Base-by-base conservation (phyloP, 2,113 vertebrate species). In the Romanogobio albipinnatus region DNA sequence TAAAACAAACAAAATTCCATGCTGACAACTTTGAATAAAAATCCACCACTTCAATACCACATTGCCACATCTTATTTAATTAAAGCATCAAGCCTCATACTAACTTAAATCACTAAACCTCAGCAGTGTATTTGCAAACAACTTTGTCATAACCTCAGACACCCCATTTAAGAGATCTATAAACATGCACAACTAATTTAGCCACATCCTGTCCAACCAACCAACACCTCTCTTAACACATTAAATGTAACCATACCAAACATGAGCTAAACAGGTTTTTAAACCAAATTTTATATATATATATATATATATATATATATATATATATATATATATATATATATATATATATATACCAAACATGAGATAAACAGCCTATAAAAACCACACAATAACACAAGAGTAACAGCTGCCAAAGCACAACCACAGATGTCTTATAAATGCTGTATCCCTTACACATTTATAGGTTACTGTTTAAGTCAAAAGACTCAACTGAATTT, bases 301-400 rank as follows among this genome's bases (percentile, higher is more conserved):
- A n/a, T n/a, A n/a, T n/a, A n/a, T n/a, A n/a, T n/a, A n/a, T n/a
- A n/a, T n/a, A n/a, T n/a, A n/a, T n/a, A n/a, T n/a, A n/a, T n/a
- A n/a, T n/a, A n/a, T n/a, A n/a, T n/a, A n/a, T n/a, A n/a, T n/a
- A n/a, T n/a, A n/a, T n/a, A n/a, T n/a, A n/a, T n/a, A n/a, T n/a
- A n/a, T 36, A 36, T 39, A 39, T 39, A 39, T 39, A 39, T 39
- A 39, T 39, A 71, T 71, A 70, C 33, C 19, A 45, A 56, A 22
- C 29, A 22, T 45, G 56, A 39, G 58, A 58, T 45, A 66, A 47
- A 80, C 43, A 47, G 26, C 59, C 78, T 64, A 19, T 7, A 53
- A 76, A 68, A 76, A 76, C 47, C 39, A 64, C 43, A 80, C 9
- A 62, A 59, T 24, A 79, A 79, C 76, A 62, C 43, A 73, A 47